Base-by-base conservation (phyloP, 2,113 vertebrate species). In the Cinclus cinclus region DNA sequence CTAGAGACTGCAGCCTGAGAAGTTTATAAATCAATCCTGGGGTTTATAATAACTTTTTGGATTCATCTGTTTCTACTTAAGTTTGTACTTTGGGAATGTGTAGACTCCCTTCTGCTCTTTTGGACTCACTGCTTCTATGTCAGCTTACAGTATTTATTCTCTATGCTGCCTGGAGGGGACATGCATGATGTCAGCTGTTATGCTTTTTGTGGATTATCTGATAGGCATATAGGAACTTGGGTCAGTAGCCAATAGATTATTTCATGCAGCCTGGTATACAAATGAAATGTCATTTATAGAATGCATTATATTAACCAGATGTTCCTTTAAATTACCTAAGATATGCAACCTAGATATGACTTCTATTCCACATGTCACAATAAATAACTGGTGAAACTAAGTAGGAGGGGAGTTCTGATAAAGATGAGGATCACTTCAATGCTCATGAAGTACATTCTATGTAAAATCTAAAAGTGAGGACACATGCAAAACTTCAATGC, bases 301-400 rank as follows among this genome's bases (percentile, higher is more conserved):
- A 81, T 37, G 21, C 37, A 13, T 86, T 94, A 86, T 56, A 78
- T 78, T 87, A 83, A 93, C 52, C 83, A 95, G 92, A 93, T 93
- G 85, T 92, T 81, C 52, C 56, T 75, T 92, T 87, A 92, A 86
- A 96, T 94, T 96, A 91, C 85, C 74, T 49, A 78, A 83, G 73
- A 94, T 53, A 63, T 49, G 90, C 23, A 75, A 60, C 39, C 59
- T 55, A 63, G 63, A 42, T 37, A 41, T 39, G 53, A 33, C 23
- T 89, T 31, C 28, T 75, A 7, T 81, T 92, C 68, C 56, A 93
- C 37, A 70, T 56, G 59, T 59, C 52, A 80, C 33, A 53, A 44
- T 77, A 93, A 92, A 59, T 87, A 89, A 89, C 41, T 76, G 58
- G 49, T 81, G 68, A 81, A 83, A 59, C 18, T 44, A 53, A 64